Percentiles rank a stretch among this genome's conserved stretches.
These are phyloP conservation scores for Hylomyscus alleni DNA, from an alignment of 2,797 vertebrate species.

Conservation along the genomic window DNA sequence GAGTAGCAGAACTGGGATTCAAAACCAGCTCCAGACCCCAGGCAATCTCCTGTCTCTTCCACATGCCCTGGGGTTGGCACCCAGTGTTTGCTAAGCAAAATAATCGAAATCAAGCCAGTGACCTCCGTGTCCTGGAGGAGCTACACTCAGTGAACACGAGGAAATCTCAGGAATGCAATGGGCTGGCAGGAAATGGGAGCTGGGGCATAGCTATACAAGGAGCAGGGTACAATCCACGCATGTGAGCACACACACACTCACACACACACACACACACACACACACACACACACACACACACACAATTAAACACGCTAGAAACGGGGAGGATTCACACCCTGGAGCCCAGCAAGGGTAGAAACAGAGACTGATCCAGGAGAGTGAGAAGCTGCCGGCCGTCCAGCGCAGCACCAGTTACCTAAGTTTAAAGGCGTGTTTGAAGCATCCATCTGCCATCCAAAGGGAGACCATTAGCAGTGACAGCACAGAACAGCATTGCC, in stretches of 20 bases:
- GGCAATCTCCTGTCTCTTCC: not conserved
- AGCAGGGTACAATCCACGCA: not conserved
- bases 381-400: not conserved
- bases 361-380: not conserved
- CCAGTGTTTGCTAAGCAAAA: not conserved
- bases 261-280: not conserved
- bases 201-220: too few relatives aligned
- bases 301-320: not conserved
- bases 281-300: not conserved
- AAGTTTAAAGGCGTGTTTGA: not conserved
- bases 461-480: not conserved
- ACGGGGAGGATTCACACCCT: not conserved
- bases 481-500: not conserved
- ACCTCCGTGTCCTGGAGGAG: not conserved
- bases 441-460: not conserved
- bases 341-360: not conserved
- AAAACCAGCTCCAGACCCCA: not conserved
- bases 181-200: not conserved
- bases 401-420: not conserved
- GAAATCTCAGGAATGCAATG: not conserved
- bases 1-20: not conserved
- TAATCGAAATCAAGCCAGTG: not conserved
- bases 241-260: not conserved
- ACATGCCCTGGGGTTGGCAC: accelerated
- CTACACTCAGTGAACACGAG: not conserved